These are phyloP conservation scores for Eulemur mongoz DNA, from an alignment of 2,797 vertebrate genomes.

Conservation along the genomic window DNA sequence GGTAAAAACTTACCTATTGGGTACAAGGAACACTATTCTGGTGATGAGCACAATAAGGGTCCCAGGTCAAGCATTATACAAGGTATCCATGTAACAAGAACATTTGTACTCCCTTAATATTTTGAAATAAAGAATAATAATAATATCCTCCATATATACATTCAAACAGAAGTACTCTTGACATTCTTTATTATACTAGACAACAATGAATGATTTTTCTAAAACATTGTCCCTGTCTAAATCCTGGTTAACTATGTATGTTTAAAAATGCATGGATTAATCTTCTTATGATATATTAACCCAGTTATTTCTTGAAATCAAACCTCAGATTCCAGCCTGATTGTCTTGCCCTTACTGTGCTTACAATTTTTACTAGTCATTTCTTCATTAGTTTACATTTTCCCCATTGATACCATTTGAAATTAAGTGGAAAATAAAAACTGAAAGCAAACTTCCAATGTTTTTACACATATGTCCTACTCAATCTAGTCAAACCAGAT, in stretches of 20 bases:
- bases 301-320: neutral
- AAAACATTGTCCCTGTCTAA: neutral
- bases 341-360: neutral
- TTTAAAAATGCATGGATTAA: neutral
- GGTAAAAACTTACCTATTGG: too few relatives aligned
- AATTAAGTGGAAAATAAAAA: conserved; percentile 59
- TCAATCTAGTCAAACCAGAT: conserved; percentile 9
- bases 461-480: conserved; percentile 24
- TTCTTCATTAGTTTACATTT: conserved; percentile 42
- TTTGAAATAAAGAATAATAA: neutral
- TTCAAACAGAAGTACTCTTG: neutral
- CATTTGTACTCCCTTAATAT: neutral
- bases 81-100: neutral
- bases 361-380: conserved; percentile 22
- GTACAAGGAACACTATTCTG: too few relatives aligned
- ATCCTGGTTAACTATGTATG: neutral
- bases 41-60: neutral
- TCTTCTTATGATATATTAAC: neutral
- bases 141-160: neutral
- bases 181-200: neutral
- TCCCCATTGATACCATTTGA: neutral
- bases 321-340: neutral
- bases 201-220: neutral
- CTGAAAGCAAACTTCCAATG: conserved; percentile 27
- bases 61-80: neutral